Evolutionary conservation across 1,140 invertebrate genomes (phyloP).

Genomic region (Andricus grossulariae): DNA sequence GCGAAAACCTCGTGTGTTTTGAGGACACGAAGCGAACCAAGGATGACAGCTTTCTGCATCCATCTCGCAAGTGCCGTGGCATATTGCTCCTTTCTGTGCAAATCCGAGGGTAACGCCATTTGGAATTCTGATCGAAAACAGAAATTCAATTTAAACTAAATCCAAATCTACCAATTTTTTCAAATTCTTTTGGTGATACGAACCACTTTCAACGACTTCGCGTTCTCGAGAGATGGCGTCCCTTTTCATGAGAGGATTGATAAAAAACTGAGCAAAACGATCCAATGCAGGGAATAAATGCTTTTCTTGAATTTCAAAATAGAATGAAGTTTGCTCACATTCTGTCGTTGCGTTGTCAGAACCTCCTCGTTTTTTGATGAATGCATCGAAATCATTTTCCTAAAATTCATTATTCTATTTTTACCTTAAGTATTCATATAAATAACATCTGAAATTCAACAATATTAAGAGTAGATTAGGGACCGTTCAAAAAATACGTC

Average conservation of each 20-base stretch:
- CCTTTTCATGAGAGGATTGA: conserved; percentile 89
- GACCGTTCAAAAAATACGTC: too few relatives aligned
- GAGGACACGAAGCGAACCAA: too few relatives aligned
- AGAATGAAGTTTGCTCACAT: conserved; percentile 89
- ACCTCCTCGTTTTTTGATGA: conserved; percentile 88
- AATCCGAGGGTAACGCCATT: conserved; percentile 82
- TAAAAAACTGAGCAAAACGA: conserved; percentile 94
- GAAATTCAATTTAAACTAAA: conserved; percentile 33
- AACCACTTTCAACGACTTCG: conserved; percentile 94
- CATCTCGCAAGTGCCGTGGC: too few relatives aligned
- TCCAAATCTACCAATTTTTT: conserved; percentile 21
- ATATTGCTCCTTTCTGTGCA: conserved; percentile 83
- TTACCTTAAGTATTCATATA: too few relatives aligned
- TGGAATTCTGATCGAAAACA: conserved; percentile 81
- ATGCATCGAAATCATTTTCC: conserved; percentile 91
- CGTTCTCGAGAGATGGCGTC: conserved; percentile 92
- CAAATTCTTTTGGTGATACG: conserved; percentile 37
- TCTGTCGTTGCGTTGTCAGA: conserved; percentile 90
- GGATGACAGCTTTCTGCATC: too few relatives aligned
- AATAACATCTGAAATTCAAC: not conserved
- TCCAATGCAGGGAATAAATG: conserved; percentile 85
- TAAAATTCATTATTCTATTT: conserved; percentile 35
- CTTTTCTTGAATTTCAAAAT: conserved; percentile 91
- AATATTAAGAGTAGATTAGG: not conserved
- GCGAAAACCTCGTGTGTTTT: too few relatives aligned